Base-by-base conservation (phyloP, 2,797 vertebrate species). In the Falco berigora region DNA sequence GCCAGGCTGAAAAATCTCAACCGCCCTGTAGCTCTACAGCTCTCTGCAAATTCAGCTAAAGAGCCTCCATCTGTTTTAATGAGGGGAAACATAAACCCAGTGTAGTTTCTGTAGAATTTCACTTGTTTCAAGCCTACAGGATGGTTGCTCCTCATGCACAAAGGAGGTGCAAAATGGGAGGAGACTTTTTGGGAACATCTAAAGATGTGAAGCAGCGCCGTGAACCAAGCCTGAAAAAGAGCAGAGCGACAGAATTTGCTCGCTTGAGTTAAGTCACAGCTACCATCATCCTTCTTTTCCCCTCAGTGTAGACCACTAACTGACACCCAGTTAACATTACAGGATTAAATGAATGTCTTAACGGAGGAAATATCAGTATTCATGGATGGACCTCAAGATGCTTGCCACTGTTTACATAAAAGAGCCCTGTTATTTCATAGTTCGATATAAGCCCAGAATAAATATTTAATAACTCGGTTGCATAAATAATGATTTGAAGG, bases 381-480 rank as follows among this genome's bases (percentile, higher is more conserved):
- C 94, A 78, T 9, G 86, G 81, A 53, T 12, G 64, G 93, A 69
- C 80, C 74, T 87, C 5, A 19, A 53, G 86, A 83, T 86, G 86
- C 46, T 93, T 64, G 61, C 83, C 52, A 25, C 58, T 86, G 94
- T 94, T 95, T 92, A 91, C 86, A 83, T 49, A 87, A 88, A 80
- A 71, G 46, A 86, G 58, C 30, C 55, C 84, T 89, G 92, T 87
- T 93, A 91, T 71, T 96, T 62, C 93, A 88, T 78, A 19, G 76
- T 42, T 94, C 49, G 12, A 40, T 84, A 63, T 80, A 92, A 88
- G 72, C 77, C 61, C 68, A 76, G 87, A 88, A 95, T 93, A 97
- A 95, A 96, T 91, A 97, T 90, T 97, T 96, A 93, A 96, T 86
- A 83, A 88, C 79, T 88, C 49, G 88, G 93, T 71, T 80, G 74